phyloP scores from a whole-genome alignment of 2,888 invertebrate species.

The Leptogaster cylindrica region DNA sequence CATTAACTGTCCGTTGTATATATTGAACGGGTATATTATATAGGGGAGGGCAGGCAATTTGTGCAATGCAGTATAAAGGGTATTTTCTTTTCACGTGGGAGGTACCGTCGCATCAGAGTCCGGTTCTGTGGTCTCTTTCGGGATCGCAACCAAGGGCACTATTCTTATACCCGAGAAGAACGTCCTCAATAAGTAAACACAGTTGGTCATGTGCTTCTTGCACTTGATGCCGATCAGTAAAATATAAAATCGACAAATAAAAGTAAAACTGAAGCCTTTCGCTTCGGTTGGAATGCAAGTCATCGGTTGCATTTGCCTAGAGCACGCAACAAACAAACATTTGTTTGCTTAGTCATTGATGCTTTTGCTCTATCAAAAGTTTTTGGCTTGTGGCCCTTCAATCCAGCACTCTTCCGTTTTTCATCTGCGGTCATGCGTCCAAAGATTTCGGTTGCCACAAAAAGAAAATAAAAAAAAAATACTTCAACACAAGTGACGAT shows the following conservation, averaged over 20 bases:
- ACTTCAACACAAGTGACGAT: background rate
- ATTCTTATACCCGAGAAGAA: too few species aligned
- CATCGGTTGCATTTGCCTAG: background rate
- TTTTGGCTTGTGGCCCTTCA: background rate
- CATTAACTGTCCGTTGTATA: slow-evolving; percentile 39
- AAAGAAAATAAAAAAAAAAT: too few species aligned
- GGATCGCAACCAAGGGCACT: too few species aligned
- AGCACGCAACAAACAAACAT: slow-evolving; percentile 14
- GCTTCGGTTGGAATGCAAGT: background rate
- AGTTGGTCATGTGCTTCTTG: background rate
- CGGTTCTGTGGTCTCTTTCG: too few species aligned
- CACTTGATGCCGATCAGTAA: background rate
- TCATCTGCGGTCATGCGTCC: slow-evolving; percentile 1
- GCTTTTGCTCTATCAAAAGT: background rate
- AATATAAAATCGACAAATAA: background rate
- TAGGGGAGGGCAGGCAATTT: background rate
- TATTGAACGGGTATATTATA: background rate
- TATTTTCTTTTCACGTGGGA: slow-evolving; percentile 1
- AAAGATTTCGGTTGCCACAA: too few species aligned
- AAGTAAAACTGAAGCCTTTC: background rate
- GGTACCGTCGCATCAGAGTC: background rate
- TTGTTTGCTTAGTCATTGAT: slow-evolving; percentile 16
- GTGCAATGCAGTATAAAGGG: background rate
- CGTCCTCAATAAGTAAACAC: background rate
- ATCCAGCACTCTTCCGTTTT: slow-evolving; percentile 1